A percentile compares a stretch with the other conserved stretches of the same genome.
Evolutionary conservation across 1,140 invertebrate species (phyloP).

Genomic region (Drosophila kurseongensis): DNA sequence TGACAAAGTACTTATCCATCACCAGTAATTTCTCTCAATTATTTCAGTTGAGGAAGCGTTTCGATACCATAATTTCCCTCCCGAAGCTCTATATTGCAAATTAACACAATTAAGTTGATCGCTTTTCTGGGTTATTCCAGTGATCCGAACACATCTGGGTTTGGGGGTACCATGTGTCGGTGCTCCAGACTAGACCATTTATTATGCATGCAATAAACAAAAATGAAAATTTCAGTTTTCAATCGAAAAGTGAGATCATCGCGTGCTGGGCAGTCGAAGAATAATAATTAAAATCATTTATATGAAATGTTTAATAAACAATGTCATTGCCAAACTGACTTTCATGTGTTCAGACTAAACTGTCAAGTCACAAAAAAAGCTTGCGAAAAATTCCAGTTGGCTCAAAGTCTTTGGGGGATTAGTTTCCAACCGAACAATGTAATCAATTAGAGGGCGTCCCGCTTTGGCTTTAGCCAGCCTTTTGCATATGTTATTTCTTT

Average conservation of each 20-base stretch:
- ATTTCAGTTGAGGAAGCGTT: slow-evolving; percentile 26
- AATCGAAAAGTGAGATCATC: slow-evolving; percentile 80
- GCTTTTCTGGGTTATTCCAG: slow-evolving; percentile 37
- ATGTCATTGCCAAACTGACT: slow-evolving; percentile 48
- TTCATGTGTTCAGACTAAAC: slow-evolving; percentile 1
- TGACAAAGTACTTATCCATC: slow-evolving; percentile 33
- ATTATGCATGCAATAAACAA: slow-evolving; percentile 80
- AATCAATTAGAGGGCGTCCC: slow-evolving; percentile 68
- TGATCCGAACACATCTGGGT: slow-evolving; percentile 24
- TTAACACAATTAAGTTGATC: slow-evolving; percentile 49
- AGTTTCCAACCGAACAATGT: slow-evolving; percentile 56
- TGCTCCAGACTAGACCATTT: slow-evolving; percentile 59
- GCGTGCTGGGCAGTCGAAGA: slow-evolving; percentile 42
- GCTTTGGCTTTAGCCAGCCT: slow-evolving; percentile 4
- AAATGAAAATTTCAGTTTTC: slow-evolving; percentile 68
- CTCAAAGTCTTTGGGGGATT: slow-evolving; percentile 64
- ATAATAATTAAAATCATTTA: slow-evolving; percentile 81
- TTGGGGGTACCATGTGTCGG: slow-evolving; percentile 20
- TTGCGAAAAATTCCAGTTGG: slow-evolving; percentile 31
- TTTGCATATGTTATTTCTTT: slow-evolving; percentile 42
- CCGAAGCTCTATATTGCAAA: slow-evolving; percentile 38
- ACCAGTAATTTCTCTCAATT: slow-evolving; percentile 27
- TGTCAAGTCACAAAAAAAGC: slow-evolving; percentile 41
- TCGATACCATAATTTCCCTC: slow-evolving; percentile 19
- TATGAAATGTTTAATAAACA: slow-evolving; percentile 80